Conservation (phyloP, 2,888 invertebrate species). For the Slavum lentiscoides region DNA sequence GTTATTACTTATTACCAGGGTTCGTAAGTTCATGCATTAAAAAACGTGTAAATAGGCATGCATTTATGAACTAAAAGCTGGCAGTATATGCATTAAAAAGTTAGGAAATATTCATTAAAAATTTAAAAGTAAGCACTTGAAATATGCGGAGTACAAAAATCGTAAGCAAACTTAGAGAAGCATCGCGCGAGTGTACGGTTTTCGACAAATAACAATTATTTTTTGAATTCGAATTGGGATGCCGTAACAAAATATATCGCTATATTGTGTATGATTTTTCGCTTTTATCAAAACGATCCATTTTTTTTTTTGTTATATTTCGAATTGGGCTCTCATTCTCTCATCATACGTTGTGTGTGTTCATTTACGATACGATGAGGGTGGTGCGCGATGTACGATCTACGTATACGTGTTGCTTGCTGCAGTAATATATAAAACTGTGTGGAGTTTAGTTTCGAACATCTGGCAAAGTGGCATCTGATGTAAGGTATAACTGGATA, state of each 20-base stretch:
- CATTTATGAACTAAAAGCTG: no score
- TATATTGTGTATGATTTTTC: constrained; percentile 13
- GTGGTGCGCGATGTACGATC: constrained; percentile 23
- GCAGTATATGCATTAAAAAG: no score
- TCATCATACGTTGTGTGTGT: neutral
- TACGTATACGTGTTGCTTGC: constrained; percentile 17
- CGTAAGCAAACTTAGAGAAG: no score
- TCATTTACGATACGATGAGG: neutral
- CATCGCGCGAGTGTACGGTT: no score
- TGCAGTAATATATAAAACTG: constrained; percentile 16
- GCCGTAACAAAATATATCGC: neutral
- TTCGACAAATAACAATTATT: no score
- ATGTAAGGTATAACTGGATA: constrained; percentile 39
- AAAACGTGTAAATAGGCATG: no score
- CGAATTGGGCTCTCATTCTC: neutral
- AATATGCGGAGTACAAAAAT: no score
- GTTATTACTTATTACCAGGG: no score
- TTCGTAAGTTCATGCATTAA: no score
- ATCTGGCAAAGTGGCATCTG: constrained; percentile 51
- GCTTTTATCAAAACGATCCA: constrained; percentile 19
- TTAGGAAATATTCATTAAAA: no score
- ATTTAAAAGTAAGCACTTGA: no score
- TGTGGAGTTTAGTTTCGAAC: constrained; percentile 30
- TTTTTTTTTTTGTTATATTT: constrained; percentile 6
- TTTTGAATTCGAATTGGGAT: no score